phyloP scores from a whole-genome alignment of 2,113 vertebrate species.

The Sinocyclocheilus maitianheensis region DNA sequence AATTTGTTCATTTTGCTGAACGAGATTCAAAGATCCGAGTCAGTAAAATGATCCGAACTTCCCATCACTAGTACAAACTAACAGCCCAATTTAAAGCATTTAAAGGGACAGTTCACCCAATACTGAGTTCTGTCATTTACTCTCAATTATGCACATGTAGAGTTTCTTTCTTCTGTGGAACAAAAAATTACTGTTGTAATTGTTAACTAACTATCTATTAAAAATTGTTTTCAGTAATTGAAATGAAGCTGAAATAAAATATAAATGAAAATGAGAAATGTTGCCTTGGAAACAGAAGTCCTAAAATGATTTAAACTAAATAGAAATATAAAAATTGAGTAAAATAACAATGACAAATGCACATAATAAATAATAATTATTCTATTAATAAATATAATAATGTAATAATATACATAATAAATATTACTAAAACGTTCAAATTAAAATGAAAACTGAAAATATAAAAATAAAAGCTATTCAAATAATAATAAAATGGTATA shows the following conservation, averaged over 20 bases:
- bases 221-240: too few relatives aligned
- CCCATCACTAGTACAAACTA: constrained; percentile 45
- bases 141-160: background rate
- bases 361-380: background rate
- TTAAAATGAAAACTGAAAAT: background rate
- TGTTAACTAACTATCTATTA: background rate
- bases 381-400: too few relatives aligned
- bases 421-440: background rate
- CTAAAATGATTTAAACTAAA: background rate
- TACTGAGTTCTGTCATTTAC: background rate
- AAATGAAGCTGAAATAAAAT: too few relatives aligned
- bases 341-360: background rate
- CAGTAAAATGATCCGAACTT: too few relatives aligned
- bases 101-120: background rate
- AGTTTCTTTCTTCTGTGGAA: background rate
- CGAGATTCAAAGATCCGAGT: too few relatives aligned
- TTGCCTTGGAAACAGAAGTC: too few relatives aligned
- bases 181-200: background rate
- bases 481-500: too few relatives aligned
- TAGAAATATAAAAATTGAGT: too few relatives aligned
- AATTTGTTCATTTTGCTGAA: too few relatives aligned
- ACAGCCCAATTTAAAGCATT: background rate
- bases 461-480: too few relatives aligned
- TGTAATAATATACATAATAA: too few relatives aligned
- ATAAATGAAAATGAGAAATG: too few relatives aligned